Conservation (phyloP, 2,888 invertebrate genomes). For the Melanostoma mellinum region DNA sequence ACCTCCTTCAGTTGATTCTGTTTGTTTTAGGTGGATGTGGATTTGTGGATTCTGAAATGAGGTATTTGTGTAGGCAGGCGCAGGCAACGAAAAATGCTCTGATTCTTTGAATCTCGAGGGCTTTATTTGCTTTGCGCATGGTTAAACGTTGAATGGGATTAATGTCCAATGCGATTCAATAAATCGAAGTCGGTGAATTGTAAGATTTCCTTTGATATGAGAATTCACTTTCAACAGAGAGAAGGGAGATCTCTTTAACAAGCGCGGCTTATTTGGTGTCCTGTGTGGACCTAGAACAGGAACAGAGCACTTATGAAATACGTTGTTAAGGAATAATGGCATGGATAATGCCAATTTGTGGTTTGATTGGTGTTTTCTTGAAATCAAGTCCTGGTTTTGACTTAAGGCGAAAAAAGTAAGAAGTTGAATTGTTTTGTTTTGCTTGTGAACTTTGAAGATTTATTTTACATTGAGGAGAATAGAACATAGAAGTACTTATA, state of each 20-base stretch:
- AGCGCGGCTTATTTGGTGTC: slow-evolving; percentile 19
- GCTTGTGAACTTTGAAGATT: no score
- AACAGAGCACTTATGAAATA: slow-evolving; percentile 1
- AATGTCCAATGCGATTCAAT: slow-evolving; percentile 71
- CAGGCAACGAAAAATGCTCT: not conserved
- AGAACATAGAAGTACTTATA: no score
- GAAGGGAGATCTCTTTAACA: slow-evolving; percentile 46
- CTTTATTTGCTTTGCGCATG: slow-evolving; percentile 73
- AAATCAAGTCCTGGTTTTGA: slow-evolving; percentile 20
- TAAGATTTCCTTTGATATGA: slow-evolving; percentile 63
- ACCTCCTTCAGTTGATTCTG: slow-evolving; percentile 28
- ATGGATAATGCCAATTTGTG: slow-evolving; percentile 55
- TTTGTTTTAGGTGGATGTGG: slow-evolving; percentile 41
- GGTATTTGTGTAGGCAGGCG: not conserved
- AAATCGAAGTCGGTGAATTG: slow-evolving; percentile 70
- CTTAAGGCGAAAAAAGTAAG: not conserved
- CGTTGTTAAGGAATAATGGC: slow-evolving; percentile 17
- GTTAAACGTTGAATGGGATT: slow-evolving; percentile 72
- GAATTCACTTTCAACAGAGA: slow-evolving; percentile 4
- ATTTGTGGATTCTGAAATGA: slow-evolving; percentile 1
- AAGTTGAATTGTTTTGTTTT: no score
- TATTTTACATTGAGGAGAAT: no score
- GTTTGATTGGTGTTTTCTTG: slow-evolving; percentile 42
- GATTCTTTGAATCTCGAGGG: slow-evolving; percentile 48
- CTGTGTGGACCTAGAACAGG: not conserved